These are phyloP conservation scores for Macrotis lagotis DNA, from an alignment of 2,113 vertebrate species.

Conservation along the genomic window DNA sequence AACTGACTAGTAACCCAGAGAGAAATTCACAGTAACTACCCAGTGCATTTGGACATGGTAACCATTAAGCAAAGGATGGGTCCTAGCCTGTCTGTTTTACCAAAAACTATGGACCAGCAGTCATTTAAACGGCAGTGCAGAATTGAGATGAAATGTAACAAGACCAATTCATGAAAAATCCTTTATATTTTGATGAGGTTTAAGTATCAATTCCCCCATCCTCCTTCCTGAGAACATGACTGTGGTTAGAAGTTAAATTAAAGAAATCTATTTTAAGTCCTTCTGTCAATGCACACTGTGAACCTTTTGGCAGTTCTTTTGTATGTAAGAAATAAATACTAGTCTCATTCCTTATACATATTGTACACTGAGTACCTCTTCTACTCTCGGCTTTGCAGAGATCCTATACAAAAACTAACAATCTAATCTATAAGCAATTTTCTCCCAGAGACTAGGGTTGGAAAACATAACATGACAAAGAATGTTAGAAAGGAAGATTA, in stretches of 20 bases:
- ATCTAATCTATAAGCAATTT: background rate
- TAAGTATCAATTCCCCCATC: background rate
- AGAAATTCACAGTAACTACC: background rate
- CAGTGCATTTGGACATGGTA: background rate
- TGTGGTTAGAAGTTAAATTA: background rate
- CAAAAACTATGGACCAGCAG: background rate
- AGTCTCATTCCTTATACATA: background rate
- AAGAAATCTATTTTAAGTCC: background rate
- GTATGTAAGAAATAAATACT: background rate
- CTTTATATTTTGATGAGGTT: background rate
- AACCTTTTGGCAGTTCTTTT: background rate
- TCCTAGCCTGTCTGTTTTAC: background rate
- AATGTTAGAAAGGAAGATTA: background rate
- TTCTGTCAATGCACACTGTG: background rate
- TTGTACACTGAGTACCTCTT: background rate
- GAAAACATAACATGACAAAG: background rate
- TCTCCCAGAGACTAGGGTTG: background rate
- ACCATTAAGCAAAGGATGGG: background rate
- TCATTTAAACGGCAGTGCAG: background rate
- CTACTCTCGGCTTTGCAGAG: background rate
- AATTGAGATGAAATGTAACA: background rate
- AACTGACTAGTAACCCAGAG: background rate
- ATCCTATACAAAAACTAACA: background rate
- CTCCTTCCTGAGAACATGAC: background rate
- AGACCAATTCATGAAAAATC: background rate